A percentile compares a stretch with the other conserved stretches of the same genome.
phyloP scores from a whole-genome alignment of 2,888 invertebrate genomes.

The Pristionchus maxplancki region DNA sequence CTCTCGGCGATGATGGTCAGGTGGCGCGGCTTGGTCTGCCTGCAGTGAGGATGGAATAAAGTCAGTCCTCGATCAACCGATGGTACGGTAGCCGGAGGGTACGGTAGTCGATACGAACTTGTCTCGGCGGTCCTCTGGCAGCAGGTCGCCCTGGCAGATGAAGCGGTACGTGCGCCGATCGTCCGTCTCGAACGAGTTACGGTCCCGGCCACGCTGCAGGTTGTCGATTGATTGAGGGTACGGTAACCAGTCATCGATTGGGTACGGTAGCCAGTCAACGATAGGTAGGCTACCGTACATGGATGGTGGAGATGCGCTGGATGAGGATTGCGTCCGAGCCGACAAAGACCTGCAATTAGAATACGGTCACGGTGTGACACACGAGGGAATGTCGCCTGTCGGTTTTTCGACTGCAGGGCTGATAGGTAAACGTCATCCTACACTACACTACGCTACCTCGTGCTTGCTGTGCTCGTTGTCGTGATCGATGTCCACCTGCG shows the following conservation, averaged over 20 bases:
- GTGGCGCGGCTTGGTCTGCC: slow-evolving; percentile 27
- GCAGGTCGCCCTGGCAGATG: slow-evolving; percentile 36
- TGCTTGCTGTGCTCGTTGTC: slow-evolving; percentile 45
- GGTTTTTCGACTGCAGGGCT: not conserved
- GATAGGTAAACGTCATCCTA: not conserved
- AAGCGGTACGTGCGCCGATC: slow-evolving; percentile 32
- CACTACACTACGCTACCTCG: not conserved
- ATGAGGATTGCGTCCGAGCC: slow-evolving; percentile 20
- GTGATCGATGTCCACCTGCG: slow-evolving; percentile 33
- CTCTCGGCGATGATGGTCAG: slow-evolving; percentile 32
- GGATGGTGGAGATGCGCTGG: slow-evolving; percentile 41
- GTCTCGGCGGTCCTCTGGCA: not conserved
- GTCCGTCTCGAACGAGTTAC: slow-evolving; percentile 27
- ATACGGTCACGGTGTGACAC: no score
- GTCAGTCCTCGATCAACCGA: not conserved
- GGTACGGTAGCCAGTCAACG: not conserved
- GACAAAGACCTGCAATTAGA: slow-evolving; percentile 13
- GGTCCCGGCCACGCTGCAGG: slow-evolving; percentile 33
- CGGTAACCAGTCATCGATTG: not conserved
- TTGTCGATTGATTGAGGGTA: not conserved
- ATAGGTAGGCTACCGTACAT: not conserved
- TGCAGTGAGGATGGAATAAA: not conserved
- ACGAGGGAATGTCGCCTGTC: not conserved
- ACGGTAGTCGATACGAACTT: slow-evolving; percentile 13
- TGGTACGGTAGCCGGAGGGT: slow-evolving; percentile 3